These are phyloP conservation scores for Geotrupes spiniger DNA, from an alignment of 2,888 invertebrate genomes.

Conservation along the genomic window DNA sequence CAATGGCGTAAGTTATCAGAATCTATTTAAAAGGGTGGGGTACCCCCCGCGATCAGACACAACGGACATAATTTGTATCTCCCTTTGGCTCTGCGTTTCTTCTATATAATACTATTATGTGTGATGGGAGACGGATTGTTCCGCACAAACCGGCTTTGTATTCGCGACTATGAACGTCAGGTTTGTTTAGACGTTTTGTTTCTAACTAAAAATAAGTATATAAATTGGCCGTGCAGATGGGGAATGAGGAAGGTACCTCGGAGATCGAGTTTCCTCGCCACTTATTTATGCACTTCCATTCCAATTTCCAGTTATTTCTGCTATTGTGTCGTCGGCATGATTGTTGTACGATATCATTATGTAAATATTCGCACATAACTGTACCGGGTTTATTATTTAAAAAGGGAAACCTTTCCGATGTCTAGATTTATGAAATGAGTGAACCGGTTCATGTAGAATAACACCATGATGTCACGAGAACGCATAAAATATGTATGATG, in stretches of 20 bases:
- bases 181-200: constrained; percentile 30
- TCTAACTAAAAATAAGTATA: constrained; percentile 27
- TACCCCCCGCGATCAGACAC: constrained; percentile 46
- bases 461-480: too few relatives aligned
- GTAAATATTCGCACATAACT: constrained; percentile 4
- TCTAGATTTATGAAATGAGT: constrained; percentile 7
- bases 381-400: neutral
- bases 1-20: constrained; percentile 21
- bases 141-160: constrained; percentile 28
- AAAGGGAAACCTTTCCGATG: neutral
- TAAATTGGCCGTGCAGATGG: constrained; percentile 26
- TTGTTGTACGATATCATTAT: neutral
- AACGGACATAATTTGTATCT: constrained; percentile 35
- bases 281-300: constrained; percentile 22
- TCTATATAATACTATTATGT: constrained; percentile 26
- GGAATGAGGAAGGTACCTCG: constrained; percentile 21
- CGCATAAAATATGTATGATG: too few relatives aligned
- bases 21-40: constrained; percentile 27
- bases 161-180: constrained; percentile 28
- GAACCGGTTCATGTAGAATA: too few relatives aligned
- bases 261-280: constrained; percentile 22
- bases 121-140: constrained; percentile 27
- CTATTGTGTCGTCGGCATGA: constrained; percentile 7
- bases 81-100: constrained; percentile 25
- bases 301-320: constrained; percentile 16